Base-by-base conservation (phyloP, 92 coral and sea anemone genomes). In the Siderastrea siderea region DNA sequence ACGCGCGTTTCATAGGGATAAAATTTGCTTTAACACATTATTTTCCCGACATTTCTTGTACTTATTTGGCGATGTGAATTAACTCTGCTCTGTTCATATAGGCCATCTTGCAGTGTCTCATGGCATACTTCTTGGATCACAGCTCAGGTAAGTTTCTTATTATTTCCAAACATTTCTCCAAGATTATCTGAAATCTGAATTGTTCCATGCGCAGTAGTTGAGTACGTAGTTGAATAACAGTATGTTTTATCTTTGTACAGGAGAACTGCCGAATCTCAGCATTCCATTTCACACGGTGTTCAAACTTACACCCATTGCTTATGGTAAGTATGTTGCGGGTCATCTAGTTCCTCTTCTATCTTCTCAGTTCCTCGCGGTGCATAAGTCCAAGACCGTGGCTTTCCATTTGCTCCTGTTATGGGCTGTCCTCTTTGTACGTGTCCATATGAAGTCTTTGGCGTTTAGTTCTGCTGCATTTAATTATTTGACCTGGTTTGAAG, bases 281-380 rank as follows among this genome's bases (percentile, higher is more conserved):
- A 92, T 97, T 64, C 99, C 99, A 3, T 83, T 95, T 49, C 98
- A 97, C 79, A 97, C 98, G n/a, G 97, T 97, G 38, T 97, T 96
- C 91, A 97, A 95, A 74, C 95, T 97, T 12, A 97, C 98, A 6
- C 99, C 99, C 6, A 97, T 97, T 68, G 99, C 99, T 3, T 97
- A 96, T 89, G 99, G 99, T 97, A 89, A 90, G 97, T 88, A 46
- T 38, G 48, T 16, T 14, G 50, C 12, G 44, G 10, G 14, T 17
- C 16, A 51, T 7, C 9, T 26, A 26, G 38, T 26, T 26, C 38
- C 38, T 51, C 47, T 10, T 71, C 5, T 52, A 74, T 1, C 2
- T n/a, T 52, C 38, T 50, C 59, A 1, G 8, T 43, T 15, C 68
- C 68, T 64, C 6, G 43, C 79, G 26, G 17, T 10, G 14, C 10